Base-by-base conservation (phyloP, 2,888 invertebrate genomes). In the Hedya salicella region DNA sequence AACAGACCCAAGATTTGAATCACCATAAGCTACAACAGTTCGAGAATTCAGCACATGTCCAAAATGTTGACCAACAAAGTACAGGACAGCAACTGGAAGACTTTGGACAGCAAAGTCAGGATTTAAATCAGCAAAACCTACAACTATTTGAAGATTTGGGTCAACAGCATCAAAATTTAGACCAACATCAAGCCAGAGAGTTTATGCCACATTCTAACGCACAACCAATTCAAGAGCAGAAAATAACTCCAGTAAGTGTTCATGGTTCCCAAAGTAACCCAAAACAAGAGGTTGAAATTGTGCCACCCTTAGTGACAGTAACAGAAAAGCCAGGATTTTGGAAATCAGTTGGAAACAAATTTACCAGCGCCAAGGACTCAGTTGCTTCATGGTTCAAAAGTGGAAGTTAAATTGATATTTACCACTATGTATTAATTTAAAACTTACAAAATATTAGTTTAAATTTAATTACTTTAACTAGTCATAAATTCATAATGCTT, bases 281-380 rank as follows among this genome's bases (percentile, higher is more conserved):
- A 3, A 59, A 64, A 57, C 69, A 69, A 61, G 73, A 72, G 59
- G 52, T 66, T 50, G 72, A 69, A 50, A 71, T 73, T 63, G 65
- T 71, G 62, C 36, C 77, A 64, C 72, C 84, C 69, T 67, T 71
- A 71, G 81, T 79, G 70, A 48, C 73, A 64, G 70, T 70, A n/a
- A 82, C 85, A 69, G 84, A 87, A 75, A 83, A 89, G 59, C 79
- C 90, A 52, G 91, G 94, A 17, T 93, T 95, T 77, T 95, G 94
- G 94, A 85, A 83, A 66, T 89, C 86, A 76, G 74, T 94, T 66
- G 92, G 93, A 62, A 86, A 83, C 71, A 94, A 93, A 85, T 83
- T 95, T 46, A 85, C 83, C 49, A 87, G 68, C 71, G 91, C 93
- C 8, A 93, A 93, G 74, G 86, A 92, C 46, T 94, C 88, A 80